Conservation (phyloP, 2,888 invertebrate genomes). For the Agriopis marginaria region DNA sequence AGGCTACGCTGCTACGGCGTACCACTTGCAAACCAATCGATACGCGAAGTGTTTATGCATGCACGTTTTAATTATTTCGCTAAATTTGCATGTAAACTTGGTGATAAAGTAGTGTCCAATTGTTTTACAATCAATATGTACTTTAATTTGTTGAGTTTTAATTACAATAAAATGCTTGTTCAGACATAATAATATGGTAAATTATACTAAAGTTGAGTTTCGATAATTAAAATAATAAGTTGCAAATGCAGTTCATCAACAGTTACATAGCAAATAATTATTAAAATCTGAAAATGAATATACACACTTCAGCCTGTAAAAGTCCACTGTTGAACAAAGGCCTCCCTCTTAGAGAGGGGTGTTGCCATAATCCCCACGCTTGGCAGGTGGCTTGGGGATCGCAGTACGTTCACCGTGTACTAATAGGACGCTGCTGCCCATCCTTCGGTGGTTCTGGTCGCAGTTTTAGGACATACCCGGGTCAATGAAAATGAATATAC, state of each 20-base stretch:
- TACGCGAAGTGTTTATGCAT: constrained; percentile 35
- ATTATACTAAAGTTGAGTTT: background rate
- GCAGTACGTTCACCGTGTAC: no score
- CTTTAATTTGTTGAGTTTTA: background rate
- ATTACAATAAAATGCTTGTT: background rate
- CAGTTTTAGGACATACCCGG: no score
- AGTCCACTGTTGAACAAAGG: no score
- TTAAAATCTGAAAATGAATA: background rate
- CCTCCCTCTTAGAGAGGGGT: no score
- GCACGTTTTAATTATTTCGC: constrained; percentile 30
- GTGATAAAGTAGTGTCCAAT: background rate
- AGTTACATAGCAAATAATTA: background rate
- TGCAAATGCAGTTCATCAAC: background rate
- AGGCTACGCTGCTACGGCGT: constrained; percentile 26
- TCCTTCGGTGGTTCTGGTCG: no score
- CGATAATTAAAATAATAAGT: background rate
- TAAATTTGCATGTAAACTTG: constrained; percentile 24
- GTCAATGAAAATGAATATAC: no score
- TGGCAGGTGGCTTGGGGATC: no score
- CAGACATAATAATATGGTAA: background rate
- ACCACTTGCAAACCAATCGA: constrained; percentile 37
- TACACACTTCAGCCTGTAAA: no score
- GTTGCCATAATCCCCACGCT: no score
- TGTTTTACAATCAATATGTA: background rate
- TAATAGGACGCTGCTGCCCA: no score